Evolutionary conservation across 1,140 invertebrate genomes (phyloP), one percentile per base, ranked within the genome.

Genomic region (Zaprionus lachaisei): DNA sequence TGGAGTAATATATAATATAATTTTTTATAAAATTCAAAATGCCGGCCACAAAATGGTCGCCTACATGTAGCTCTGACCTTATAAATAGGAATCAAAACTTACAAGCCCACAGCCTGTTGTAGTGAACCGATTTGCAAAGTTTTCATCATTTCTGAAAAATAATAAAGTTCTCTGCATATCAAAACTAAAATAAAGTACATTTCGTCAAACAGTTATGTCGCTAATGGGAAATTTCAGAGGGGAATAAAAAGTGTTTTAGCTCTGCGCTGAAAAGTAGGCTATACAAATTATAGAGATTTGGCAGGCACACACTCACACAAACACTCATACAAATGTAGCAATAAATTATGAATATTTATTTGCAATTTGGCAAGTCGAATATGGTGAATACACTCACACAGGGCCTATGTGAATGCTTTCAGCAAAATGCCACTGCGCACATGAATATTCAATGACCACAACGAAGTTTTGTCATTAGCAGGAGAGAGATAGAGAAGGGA

Each of bases 361-460:
- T 71, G 54, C 51, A 71, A 75, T 71, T 74, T 34, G 37, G 31
- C 37, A 49, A 58, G 2, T 2, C 66, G 44, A 57, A 37, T 5
- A 67, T 26, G 20, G n/a, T 17, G 41, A 47, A 47, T 47, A 41
- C 20, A 49, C 49, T 22, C 68, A 20, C 31, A 26, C 58, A 44
- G 17, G 51, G 17, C 62, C 63, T 34, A 54, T 69, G 57, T 62
- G 66, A 81, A 75, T 84, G 77, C 74, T 67, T 77, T 67, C 15
- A 41, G 56, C 28, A 34, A 56, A 54, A 49, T 49, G 41, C 31
- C 31, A 65, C 74, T 70, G 56, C 51, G n/a, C 66, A 61, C 78
- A 85, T 84, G 82, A 85, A 84, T 84, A 85, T 85, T 79, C 64
- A 76, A 85, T 85, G 79, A 14, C 64, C 49, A 38, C 31, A 7